phyloP scores from a whole-genome alignment of 2,797 vertebrate species.

The Gymnoscopelus braueri region DNA sequence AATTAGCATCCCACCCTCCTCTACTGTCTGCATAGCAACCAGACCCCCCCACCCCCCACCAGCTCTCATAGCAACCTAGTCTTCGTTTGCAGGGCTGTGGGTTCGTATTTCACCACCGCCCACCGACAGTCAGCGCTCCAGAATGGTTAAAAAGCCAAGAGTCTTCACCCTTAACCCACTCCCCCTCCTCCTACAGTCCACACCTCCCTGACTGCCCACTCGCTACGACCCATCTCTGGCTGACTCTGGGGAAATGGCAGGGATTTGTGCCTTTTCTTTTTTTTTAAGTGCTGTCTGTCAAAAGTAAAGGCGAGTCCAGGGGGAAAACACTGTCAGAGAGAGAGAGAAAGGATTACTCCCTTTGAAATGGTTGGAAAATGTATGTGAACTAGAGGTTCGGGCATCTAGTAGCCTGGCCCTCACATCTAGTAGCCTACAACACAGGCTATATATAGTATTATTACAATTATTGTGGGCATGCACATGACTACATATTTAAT shows the following conservation, averaged over 20 bases:
- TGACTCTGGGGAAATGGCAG: conserved; percentile 2
- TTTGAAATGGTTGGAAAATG: too few species aligned
- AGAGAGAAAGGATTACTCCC: not conserved
- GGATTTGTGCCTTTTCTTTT: not conserved
- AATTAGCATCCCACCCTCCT: conserved; percentile 59
- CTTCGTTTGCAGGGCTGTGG: conserved; percentile 35
- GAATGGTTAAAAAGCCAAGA: conserved; percentile 54
- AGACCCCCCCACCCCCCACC: conserved; percentile 1
- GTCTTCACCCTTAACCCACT: not conserved
- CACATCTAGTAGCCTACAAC: too few species aligned
- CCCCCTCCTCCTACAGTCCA: not conserved
- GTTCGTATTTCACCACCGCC: conserved; percentile 68
- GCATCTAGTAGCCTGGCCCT: too few species aligned
- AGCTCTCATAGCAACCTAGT: conserved; percentile 57
- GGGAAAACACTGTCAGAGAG: not conserved
- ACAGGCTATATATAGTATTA: too few species aligned
- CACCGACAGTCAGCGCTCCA: conserved; percentile 55
- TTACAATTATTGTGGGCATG: too few species aligned
- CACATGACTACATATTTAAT: too few species aligned
- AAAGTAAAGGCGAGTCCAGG: conserved; percentile 22
- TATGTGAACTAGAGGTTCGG: too few species aligned
- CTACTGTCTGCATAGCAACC: conserved; percentile 56
- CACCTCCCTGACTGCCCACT: not conserved
- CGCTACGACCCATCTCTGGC: conserved; percentile 20
- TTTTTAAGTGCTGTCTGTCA: conserved; percentile 51